Base-by-base conservation (phyloP, 1,140 invertebrate species). In the Archegozetes longisetosus region DNA sequence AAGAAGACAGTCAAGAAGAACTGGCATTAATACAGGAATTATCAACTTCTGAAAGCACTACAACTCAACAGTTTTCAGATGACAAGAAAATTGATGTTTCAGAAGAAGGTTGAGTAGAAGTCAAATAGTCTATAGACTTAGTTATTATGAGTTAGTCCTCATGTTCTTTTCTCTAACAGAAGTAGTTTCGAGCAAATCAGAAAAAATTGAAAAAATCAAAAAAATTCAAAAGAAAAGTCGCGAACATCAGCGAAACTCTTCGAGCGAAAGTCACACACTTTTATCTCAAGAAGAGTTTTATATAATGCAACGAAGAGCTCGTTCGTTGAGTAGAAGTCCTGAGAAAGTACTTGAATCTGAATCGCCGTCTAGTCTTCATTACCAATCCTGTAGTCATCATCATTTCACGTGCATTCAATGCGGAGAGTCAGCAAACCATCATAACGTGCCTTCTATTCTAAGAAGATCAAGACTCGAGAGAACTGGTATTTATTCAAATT, bases 321-420 rank as follows among this genome's bases (percentile, higher is more conserved):
- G 32, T 9, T 40, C 32, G 6, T 40, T 40, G 17, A 40, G 32
- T 40, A 40, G 32, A 40, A 40, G 32, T 40, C 32, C 32, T 40
- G 32, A 40, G 32, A 40, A 40, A 40, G 32, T 6, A 40, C 17
- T 40, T 40, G 32, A 40, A 9, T 40, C 32, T 9, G 17, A 40
- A 17, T 40, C 32, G 32, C 32, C 32, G 32, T 9, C 32, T 17
- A 17, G 32, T 40, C 32, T 9, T 40, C 17, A 40, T 40, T 40
- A 9, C 17, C 32, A 40, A 17, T 40, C 54, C n/a, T 50, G 46
- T 22, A 32, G 23, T 56, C 54, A 56, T 9, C 53, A 61, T 46
- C 26, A 61, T n/a, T 61, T 61, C 25, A 61, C 60, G 6, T 61
- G 60, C 27, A 56, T 20, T n/a, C 46, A 61, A 24, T 61, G 60